A percentile compares a stretch with the other conserved stretches of the same genome.
Conservation (phyloP, 2,113 vertebrate species). For the Parus major region DNA sequence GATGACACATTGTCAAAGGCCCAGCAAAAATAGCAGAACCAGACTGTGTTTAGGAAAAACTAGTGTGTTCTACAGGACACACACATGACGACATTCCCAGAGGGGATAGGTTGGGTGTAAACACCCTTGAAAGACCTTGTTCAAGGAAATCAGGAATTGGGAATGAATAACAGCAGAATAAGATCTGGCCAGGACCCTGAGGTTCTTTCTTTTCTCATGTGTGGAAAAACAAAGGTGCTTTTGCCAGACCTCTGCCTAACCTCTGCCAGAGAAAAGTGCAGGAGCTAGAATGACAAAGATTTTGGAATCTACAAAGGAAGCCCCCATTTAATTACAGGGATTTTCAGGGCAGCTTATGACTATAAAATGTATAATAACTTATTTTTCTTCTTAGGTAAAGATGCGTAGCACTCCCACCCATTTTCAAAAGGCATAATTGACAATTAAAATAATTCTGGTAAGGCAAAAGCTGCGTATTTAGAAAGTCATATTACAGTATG, state of each 20-base stretch:
- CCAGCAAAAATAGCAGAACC: slow-evolving; percentile 30
- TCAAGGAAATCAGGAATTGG: slow-evolving; percentile 1
- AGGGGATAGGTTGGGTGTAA: slow-evolving; percentile 36
- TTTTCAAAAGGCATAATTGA: neutral
- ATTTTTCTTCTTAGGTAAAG: neutral
- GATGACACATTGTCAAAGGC: slow-evolving; percentile 53
- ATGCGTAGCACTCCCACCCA: neutral
- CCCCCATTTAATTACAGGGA: neutral
- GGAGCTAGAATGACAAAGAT: neutral
- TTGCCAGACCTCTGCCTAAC: neutral
- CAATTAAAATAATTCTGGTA: neutral
- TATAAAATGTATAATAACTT: neutral
- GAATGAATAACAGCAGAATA: neutral
- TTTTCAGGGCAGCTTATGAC: neutral
- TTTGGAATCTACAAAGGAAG: neutral
- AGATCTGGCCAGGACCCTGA: neutral
- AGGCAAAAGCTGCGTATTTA: neutral
- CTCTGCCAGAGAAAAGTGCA: neutral
- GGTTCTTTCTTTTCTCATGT: neutral
- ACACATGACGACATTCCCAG: neutral
- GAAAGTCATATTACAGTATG: neutral
- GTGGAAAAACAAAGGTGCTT: neutral
- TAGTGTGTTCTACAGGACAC: neutral
- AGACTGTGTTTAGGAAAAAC: neutral
- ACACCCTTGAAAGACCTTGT: slow-evolving; percentile 49